These are phyloP conservation scores for Garrulus glandarius DNA, from an alignment of 2,797 vertebrate genomes.

Conservation along the genomic window DNA sequence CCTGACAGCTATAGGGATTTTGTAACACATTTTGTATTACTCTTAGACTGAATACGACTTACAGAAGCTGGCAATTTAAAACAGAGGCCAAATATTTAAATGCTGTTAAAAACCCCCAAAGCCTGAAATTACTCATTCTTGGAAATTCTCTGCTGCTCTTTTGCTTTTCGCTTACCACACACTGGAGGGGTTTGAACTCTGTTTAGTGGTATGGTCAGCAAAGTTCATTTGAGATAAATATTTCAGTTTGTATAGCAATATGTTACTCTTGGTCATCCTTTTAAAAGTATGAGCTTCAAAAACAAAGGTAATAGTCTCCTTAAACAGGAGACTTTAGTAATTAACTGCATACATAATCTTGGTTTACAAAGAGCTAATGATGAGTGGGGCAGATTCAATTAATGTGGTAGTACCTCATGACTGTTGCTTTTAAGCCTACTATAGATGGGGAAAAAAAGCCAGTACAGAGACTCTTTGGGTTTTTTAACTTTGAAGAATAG, in stretches of 20 bases:
- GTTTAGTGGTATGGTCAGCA: constrained; percentile 47
- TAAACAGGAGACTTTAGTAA: not conserved
- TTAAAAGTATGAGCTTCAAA: not conserved
- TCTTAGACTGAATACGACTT: not conserved
- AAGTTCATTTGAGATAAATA: constrained; percentile 55
- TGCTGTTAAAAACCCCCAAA: constrained; percentile 1
- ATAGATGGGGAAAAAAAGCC: not conserved
- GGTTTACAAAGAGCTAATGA: not conserved
- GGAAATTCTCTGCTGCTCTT: constrained; percentile 71
- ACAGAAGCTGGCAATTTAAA: constrained; percentile 16
- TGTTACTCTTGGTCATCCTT: not conserved
- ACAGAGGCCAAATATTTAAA: constrained; percentile 9
- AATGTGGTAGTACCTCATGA: not conserved
- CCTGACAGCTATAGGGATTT: not conserved
- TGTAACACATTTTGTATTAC: not conserved
- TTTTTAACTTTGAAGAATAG: not conserved
- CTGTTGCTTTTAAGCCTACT: not conserved
- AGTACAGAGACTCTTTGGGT: not conserved
- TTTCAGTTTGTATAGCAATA: not conserved
- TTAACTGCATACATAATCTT: not conserved
- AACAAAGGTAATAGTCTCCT: not conserved
- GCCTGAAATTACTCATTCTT: constrained; percentile 67
- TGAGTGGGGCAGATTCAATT: not conserved
- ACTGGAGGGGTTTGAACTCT: constrained; percentile 43
- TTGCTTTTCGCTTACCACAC: constrained; percentile 49